Conservation (phyloP, 2,113 vertebrate species). For the Ancistrus triradiatus region DNA sequence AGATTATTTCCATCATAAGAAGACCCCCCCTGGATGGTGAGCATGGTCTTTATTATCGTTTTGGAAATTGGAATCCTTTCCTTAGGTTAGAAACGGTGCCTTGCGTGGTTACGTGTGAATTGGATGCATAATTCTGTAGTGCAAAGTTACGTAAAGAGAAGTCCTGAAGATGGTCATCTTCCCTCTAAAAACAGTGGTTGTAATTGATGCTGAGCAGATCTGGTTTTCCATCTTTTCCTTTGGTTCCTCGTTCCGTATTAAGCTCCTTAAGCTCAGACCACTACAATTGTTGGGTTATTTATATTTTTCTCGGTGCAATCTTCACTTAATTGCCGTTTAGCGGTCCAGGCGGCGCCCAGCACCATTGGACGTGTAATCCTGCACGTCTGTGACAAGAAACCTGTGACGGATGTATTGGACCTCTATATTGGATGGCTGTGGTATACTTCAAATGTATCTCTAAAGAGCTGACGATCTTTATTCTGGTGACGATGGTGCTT, state of each 20-base stretch:
- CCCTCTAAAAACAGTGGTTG: not conserved
- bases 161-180: not conserved
- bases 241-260: not conserved
- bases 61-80: too few relatives aligned
- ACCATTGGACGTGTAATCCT: constrained; percentile 36
- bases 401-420: constrained; percentile 44
- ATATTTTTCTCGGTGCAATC: constrained; percentile 32
- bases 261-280: not conserved
- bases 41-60: too few relatives aligned
- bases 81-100: too few relatives aligned
- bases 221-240: not conserved
- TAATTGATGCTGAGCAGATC: not conserved
- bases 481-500: constrained; percentile 58
- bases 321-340: constrained; percentile 49
- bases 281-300: constrained; percentile 19
- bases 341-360: constrained; percentile 44
- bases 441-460: constrained; percentile 42
- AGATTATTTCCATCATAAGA: too few relatives aligned
- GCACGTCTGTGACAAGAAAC: constrained; percentile 21
- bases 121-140: too few relatives aligned
- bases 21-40: too few relatives aligned
- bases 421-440: constrained; percentile 42
- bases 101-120: too few relatives aligned
- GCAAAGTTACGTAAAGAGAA: too few relatives aligned
- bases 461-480: constrained; percentile 56